phyloP scores from a whole-genome alignment of 2,797 vertebrate genomes.

The Thalassophryne amazonica region DNA sequence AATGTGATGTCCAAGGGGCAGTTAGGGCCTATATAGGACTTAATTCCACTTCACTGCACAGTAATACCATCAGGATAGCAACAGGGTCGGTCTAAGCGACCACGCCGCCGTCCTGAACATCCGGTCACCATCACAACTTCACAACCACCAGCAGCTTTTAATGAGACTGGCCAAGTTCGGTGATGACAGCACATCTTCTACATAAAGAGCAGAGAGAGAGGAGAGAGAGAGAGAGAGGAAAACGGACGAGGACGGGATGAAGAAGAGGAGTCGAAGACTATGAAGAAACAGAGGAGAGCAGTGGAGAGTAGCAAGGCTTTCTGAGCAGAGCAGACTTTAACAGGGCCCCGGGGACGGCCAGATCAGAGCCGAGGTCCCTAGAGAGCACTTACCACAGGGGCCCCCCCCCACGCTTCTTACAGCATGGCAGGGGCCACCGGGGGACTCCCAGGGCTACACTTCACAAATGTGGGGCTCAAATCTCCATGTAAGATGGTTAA shows the following conservation, averaged over 20 bases:
- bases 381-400: constrained; percentile 77
- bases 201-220: constrained; percentile 38
- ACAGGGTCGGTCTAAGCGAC: constrained; percentile 33
- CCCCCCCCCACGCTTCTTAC: constrained; percentile 75
- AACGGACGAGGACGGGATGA: constrained; percentile 16
- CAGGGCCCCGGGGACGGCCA: constrained; percentile 73
- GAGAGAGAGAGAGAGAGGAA: constrained; percentile 1
- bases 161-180: constrained; percentile 44
- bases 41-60: no score
- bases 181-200: constrained; percentile 65
- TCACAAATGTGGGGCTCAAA: constrained; percentile 74
- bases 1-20: no score
- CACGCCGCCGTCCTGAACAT: constrained; percentile 41
- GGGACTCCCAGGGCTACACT: constrained; percentile 70
- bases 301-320: constrained; percentile 65
- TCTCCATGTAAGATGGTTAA: constrained; percentile 63
- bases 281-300: constrained; percentile 52
- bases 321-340: constrained; percentile 79
- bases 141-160: constrained; percentile 46
- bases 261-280: constrained; percentile 30
- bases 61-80: constrained; percentile 21
- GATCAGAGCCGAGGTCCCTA: constrained; percentile 74
- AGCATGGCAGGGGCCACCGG: constrained; percentile 71
- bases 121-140: constrained; percentile 44
- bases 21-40: no score